Evolutionary conservation across 2,888 invertebrate species (phyloP).

Genomic region (Luperina testacea): DNA sequence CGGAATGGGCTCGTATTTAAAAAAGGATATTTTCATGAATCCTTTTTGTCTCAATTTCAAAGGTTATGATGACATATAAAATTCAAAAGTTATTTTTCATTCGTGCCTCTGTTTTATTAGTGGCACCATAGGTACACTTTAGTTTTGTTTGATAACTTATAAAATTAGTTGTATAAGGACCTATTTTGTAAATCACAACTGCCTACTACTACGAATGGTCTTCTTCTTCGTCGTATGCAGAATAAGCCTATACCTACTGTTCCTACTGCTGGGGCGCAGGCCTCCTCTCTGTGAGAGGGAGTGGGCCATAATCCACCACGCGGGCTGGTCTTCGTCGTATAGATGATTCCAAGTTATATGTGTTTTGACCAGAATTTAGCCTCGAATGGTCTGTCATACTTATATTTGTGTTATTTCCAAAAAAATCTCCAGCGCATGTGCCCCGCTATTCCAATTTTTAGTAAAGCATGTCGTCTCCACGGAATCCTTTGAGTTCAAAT

Average conservation of each 20-base stretch:
- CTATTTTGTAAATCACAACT: no score
- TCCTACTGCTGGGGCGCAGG: no score
- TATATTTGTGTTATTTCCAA: neutral
- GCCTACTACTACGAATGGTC: no score
- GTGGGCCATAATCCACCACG: no score
- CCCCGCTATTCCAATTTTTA: neutral
- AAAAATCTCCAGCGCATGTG: neutral
- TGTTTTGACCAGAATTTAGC: neutral
- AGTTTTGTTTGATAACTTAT: neutral
- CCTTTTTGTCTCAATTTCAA: conserved; percentile 22
- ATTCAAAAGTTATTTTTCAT: neutral
- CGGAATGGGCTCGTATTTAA: conserved; percentile 49
- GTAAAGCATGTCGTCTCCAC: conserved; percentile 23
- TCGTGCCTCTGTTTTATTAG: no score
- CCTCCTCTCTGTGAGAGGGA: no score
- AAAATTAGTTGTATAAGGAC: neutral
- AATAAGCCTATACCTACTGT: no score
- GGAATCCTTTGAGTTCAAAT: conserved; percentile 27
- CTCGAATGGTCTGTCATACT: neutral
- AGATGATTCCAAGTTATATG: neutral
- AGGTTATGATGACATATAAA: neutral
- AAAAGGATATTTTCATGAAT: conserved; percentile 20
- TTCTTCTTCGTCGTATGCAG: neutral
- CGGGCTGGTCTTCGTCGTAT: neutral
- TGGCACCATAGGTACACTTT: no score